Evolutionary conservation across 2,113 vertebrate genomes (phyloP), one percentile per base, ranked within the genome.

Genomic region (Rhinolophus ferrumequinum): DNA sequence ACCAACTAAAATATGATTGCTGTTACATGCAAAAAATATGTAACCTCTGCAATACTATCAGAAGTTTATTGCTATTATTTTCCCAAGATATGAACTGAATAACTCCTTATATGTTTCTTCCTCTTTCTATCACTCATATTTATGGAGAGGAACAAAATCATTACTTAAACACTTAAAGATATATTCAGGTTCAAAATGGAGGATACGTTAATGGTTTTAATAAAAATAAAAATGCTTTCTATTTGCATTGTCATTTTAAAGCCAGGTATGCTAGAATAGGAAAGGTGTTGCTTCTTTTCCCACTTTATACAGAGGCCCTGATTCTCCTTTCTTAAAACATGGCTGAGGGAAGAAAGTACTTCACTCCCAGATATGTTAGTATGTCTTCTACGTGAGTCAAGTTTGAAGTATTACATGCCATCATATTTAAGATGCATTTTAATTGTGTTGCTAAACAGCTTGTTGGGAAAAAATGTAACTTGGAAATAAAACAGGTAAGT

Each of bases 1-100:
- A 62, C 10, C 83, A 97, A 92, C 87, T 95, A 97, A 95, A 96
- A 93, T 95, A 95, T 89, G 92, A 94, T 76, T 95, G 92, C 66
- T 72, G 33, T 95, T 96, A 93, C n/a, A 88, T 73, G 60, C 41
- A 89, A 97, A 96, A 86, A 73, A 85, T n/a, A 28, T 60, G 86
- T 88, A 97, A 76, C 52, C 33, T 97, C 86, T 93, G 38, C n/a
- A 91, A 70, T 83, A 79, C 9, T 96, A 75, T 87, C 82, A 97
- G 87, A 93, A 77, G 13, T 96, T 96, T 84, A 92, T 80, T 73
- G 47, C 44, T 88, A 97, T 86, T 95, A 91, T 96, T 97, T 95
- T 95, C 89, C 83, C 4, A 86, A 94, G 7, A 93, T 90, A 79
- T 90, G 69, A 94, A 80, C 86, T 33, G 52, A 97, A 52, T 75